Conservation (phyloP, 2,888 invertebrate species). For the Drosophila mercatorum region DNA sequence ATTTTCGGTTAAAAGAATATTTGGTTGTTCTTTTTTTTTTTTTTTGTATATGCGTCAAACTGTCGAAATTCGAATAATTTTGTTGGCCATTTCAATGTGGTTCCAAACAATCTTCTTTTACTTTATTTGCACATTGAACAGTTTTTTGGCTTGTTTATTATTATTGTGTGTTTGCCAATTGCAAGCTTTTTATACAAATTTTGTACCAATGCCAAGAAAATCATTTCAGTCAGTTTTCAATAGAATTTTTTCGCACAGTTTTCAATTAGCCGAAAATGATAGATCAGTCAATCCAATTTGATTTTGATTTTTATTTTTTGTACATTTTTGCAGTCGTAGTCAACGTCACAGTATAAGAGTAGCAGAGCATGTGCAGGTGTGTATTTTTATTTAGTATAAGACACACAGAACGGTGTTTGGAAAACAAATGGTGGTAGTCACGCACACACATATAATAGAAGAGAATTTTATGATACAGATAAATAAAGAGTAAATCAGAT, state of each 20-base stretch:
- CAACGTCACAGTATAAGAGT: constrained; percentile 41
- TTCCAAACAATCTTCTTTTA: constrained; percentile 25
- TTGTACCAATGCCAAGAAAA: constrained; percentile 69
- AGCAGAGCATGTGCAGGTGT: constrained; percentile 22
- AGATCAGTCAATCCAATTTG: constrained; percentile 30
- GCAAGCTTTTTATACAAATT: constrained; percentile 47
- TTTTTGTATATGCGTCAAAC: constrained; percentile 24
- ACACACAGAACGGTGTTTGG: constrained; percentile 53
- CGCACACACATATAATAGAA: constrained; percentile 70
- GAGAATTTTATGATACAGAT: constrained; percentile 52
- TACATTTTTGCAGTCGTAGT: constrained; percentile 27
- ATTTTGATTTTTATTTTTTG: constrained; percentile 20
- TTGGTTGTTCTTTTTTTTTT: constrained; percentile 23
- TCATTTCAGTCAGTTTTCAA: constrained; percentile 59
- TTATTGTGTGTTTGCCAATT: constrained; percentile 32
- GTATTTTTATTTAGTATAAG: constrained; percentile 37
- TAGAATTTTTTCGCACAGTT: constrained; percentile 30
- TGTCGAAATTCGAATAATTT: constrained; percentile 41
- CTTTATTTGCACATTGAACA: constrained; percentile 17
- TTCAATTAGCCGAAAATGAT: constrained; percentile 59
- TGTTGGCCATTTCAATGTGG: constrained; percentile 29
- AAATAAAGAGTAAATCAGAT: constrained; percentile 31
- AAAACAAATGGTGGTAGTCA: constrained; percentile 54
- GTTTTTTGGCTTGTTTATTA: constrained; percentile 46
- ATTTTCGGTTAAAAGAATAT: constrained; percentile 24